Evolutionary conservation across 2,113 vertebrate genomes (phyloP), one percentile per base, ranked within the genome.

Genomic region (Ptilonorhynchus violaceus): DNA sequence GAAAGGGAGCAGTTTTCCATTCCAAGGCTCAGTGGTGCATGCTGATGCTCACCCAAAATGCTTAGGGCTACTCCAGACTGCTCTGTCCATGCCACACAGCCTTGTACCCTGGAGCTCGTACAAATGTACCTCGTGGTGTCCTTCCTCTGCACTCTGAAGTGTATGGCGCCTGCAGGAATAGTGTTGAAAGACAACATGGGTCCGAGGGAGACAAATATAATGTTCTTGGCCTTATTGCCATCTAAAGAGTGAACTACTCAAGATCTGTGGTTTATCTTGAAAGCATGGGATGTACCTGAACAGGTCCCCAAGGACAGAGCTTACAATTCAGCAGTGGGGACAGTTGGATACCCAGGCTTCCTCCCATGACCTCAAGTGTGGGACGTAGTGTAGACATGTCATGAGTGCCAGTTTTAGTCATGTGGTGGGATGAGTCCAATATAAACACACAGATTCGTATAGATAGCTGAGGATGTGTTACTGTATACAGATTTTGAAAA

Each of bases 201-300:
- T 74, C 66, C 62, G 42, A 30, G 12, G 22, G n/a, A 89, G 30
- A 9, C 42, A 74, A 25, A 72, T 28, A 6, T 0, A 25, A 28
- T n/a, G 53, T 42, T 78, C 28, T 41, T 62, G 42, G 39, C 25
- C 23, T 58, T 73, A 18, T 0, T 92, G 56, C 35, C 22, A 7
- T 76, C 30, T n/a, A 0, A 0, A 42, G 52, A 63, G n/a, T 39
- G 35, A 79, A 7, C 41, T 53, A 16, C 9, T 24, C 12, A 24
- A 59, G 52, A 59, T 59, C 24, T 0, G 0, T 74, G 35, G 55
- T 16, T 82, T 76, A 31, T 69, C 25, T 46, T 56, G 62, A 74
- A 47, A 66, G 59, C 23, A 21, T 41, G 21, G 11, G 20, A 49
- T 74, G 18, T 42, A 35, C 49, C 31, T 79, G 35, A 46, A 41